A percentile compares a stretch with the other conserved stretches of the same genome.
Evolutionary conservation across 2,797 vertebrate species (phyloP).

Genomic region (Aulostomus chinensis): DNA sequence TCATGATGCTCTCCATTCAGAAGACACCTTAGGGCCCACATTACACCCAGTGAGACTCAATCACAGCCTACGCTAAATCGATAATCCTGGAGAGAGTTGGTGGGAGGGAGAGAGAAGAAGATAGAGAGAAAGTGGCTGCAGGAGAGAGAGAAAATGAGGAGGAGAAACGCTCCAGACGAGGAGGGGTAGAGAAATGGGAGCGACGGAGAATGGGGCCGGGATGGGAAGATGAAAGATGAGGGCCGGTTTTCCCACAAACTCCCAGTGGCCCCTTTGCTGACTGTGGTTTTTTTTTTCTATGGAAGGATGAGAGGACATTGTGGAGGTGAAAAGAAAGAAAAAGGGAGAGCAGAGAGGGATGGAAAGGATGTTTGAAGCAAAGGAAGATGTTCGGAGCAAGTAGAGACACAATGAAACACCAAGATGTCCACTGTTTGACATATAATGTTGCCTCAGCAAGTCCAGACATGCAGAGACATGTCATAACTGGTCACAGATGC

Average conservation of each 20-base stretch:
- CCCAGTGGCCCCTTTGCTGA: conserved; percentile 76
- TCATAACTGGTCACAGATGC: too few relatives aligned
- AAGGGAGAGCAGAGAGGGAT: background rate
- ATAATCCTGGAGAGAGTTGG: conserved; percentile 77
- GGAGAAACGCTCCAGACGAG: conserved; percentile 30
- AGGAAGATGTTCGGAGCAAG: too few relatives aligned
- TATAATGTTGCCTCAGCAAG: too few relatives aligned
- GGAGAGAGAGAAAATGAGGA: conserved; percentile 39
- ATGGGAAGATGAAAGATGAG: conserved; percentile 79
- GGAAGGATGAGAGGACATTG: conserved; percentile 56
- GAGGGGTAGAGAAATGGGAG: conserved; percentile 13
- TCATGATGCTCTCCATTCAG: conserved; percentile 81
- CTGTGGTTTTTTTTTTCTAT: conserved; percentile 78
- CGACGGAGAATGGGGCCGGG: conserved; percentile 32
- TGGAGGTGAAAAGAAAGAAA: conserved; percentile 40
- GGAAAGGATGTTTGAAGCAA: conserved; percentile 8
- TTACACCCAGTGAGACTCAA: conserved; percentile 81
- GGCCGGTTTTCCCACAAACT: conserved; percentile 71
- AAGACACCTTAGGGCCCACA: conserved; percentile 79
- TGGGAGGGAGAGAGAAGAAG: conserved; percentile 56
- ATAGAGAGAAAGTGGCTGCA: conserved; percentile 54
- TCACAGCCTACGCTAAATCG: conserved; percentile 82
- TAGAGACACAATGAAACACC: too few relatives aligned
- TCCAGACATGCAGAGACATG: too few relatives aligned
- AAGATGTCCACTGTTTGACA: too few relatives aligned